These are phyloP conservation scores for Litoditis marina DNA, from an alignment of 2,888 invertebrate species.

Conservation along the genomic window DNA sequence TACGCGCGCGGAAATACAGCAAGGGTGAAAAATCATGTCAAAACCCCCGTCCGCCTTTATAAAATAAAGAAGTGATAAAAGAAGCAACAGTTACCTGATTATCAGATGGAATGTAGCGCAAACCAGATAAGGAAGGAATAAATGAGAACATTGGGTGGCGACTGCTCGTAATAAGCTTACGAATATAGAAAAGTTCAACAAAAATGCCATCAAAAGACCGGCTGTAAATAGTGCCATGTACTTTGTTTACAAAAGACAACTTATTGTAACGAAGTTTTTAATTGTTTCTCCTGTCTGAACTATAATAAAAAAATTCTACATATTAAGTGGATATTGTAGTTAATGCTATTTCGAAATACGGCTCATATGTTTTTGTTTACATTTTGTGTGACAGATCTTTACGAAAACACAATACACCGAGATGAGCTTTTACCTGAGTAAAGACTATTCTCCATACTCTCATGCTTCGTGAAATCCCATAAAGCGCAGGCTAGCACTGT, in stretches of 20 bases:
- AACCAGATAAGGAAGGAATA: conserved; percentile 18
- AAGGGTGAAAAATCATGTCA: too few relatives aligned
- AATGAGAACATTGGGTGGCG: conserved; percentile 5
- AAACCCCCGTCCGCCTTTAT: too few relatives aligned
- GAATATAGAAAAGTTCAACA: conserved; percentile 9
- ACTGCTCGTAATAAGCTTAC: conserved; percentile 6
- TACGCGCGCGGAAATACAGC: too few relatives aligned
- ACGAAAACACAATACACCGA: too few relatives aligned
- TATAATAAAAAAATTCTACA: neutral
- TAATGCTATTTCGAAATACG: neutral
- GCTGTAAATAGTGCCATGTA: neutral
- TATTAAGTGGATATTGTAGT: neutral
- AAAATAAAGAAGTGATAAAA: neutral
- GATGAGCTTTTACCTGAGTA: conserved; percentile 12
- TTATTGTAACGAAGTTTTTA: neutral
- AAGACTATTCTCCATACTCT: conserved; percentile 2
- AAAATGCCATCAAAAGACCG: conserved; percentile 2
- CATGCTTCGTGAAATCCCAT: conserved; percentile 15
- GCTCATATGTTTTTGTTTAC: neutral
- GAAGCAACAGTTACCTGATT: conserved; percentile 7
- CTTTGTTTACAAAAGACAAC: neutral
- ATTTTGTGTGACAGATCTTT: neutral
- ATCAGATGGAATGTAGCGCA: conserved; percentile 12
- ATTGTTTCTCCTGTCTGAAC: neutral
- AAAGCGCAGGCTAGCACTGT: conserved; percentile 14